Conservation (phyloP, 2,888 invertebrate species). For the Conistra vaccinii region DNA sequence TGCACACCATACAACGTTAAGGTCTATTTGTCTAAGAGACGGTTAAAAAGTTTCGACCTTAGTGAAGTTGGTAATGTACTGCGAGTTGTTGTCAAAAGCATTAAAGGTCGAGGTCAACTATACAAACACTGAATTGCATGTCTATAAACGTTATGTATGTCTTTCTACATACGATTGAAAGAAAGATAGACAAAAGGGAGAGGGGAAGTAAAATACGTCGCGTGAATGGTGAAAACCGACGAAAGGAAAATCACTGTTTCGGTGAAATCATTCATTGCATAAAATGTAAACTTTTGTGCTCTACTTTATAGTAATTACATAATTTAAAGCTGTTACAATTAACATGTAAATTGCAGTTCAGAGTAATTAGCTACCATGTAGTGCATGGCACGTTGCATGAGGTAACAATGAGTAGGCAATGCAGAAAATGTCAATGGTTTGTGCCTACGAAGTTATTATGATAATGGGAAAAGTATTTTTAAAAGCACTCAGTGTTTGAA, state of each 20-base stretch:
- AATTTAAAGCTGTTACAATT: constrained; percentile 23
- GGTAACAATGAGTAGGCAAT: constrained; percentile 14
- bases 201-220: neutral
- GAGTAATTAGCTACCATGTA: constrained; percentile 34
- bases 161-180: neutral
- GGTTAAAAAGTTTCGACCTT: neutral
- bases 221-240: neutral
- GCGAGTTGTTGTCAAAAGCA: neutral
- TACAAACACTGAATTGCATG: neutral
- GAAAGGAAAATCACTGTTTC: neutral
- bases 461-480: neutral
- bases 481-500: neutral
- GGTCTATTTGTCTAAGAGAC: neutral
- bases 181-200: neutral
- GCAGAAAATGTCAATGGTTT: neutral
- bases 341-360: constrained; percentile 22
- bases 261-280: neutral
- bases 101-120: neutral
- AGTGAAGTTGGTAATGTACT: neutral
- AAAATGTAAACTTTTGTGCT: constrained; percentile 2
- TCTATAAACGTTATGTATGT: neutral
- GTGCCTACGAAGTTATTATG: neutral
- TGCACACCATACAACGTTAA: neutral
- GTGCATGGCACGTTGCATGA: constrained; percentile 12
- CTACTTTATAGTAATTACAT: neutral